Evolutionary conservation across 2,797 vertebrate species (phyloP).

Genomic region (Pteronotus mesoamericanus): DNA sequence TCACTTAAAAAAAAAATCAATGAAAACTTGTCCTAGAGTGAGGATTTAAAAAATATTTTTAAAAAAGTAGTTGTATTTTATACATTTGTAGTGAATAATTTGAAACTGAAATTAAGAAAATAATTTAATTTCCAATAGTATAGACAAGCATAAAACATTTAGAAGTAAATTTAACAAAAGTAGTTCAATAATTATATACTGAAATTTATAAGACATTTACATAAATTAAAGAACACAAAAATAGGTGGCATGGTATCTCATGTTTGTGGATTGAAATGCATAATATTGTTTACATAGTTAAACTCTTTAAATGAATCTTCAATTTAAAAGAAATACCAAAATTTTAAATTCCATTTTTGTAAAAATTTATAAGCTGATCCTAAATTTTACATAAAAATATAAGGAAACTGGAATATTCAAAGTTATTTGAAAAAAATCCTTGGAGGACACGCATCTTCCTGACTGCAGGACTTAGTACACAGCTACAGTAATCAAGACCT

Average conservation of each 20-base stretch:
- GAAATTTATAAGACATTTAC: too few species aligned
- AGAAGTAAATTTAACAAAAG: too few species aligned
- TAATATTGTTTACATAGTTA: neutral
- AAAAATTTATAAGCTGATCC: neutral
- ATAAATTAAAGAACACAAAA: too few species aligned
- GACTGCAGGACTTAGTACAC: neutral
- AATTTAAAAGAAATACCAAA: neutral
- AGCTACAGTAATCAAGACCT: neutral
- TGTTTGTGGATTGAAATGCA: neutral
- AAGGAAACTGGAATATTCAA: neutral
- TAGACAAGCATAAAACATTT: too few species aligned
- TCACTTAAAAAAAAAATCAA: too few species aligned
- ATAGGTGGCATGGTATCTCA: neutral
- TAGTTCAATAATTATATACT: too few species aligned
- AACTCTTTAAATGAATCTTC: neutral
- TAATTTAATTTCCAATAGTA: too few species aligned
- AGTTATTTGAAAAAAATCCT: neutral
- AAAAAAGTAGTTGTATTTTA: neutral
- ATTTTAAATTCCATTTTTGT: neutral
- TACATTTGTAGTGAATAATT: neutral
- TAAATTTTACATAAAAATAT: neutral
- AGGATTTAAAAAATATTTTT: too few species aligned
- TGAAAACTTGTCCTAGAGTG: too few species aligned
- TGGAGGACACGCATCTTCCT: neutral
- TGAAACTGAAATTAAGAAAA: too few species aligned